These are phyloP conservation scores for Euglossa dilemma DNA, from an alignment of 1,140 invertebrate genomes.

Conservation along the genomic window DNA sequence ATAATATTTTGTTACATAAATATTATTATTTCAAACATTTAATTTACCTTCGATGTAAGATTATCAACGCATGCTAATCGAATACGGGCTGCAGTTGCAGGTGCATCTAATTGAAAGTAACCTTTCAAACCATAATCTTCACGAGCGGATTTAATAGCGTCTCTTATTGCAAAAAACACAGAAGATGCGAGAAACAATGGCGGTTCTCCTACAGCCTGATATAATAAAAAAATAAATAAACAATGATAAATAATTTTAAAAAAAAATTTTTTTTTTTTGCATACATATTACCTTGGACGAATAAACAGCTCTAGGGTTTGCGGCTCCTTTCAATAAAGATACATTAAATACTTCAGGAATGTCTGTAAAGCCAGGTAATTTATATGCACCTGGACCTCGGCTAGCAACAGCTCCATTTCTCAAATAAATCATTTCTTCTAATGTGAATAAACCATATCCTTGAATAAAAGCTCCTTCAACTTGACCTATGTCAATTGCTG, in stretches of 20 bases:
- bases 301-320: conserved; percentile 95
- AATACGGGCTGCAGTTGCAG: conserved; percentile 94
- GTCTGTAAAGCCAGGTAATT: conserved; percentile 94
- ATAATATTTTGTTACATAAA: neutral
- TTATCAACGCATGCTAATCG: conserved; percentile 94
- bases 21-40: neutral
- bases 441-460: conserved; percentile 95
- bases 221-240: conserved; percentile 61
- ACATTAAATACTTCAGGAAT: conserved; percentile 97
- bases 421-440: conserved; percentile 94
- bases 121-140: conserved; percentile 85
- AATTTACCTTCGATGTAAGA: conserved; percentile 89
- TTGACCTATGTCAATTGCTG: conserved; percentile 97
- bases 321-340: conserved; percentile 92
- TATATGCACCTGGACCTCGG: conserved; percentile 95
- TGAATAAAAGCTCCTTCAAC: conserved; percentile 97
- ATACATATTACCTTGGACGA: conserved; percentile 91
- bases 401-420: conserved; percentile 91
- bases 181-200: conserved; percentile 94
- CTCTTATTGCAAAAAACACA: conserved; percentile 94
- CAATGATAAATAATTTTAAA: conserved; percentile 15
- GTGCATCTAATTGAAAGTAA: conserved; percentile 90
- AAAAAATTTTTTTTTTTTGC: neutral
- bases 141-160: conserved; percentile 92
- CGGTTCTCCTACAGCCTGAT: conserved; percentile 96